phyloP scores from a whole-genome alignment of 2,113 vertebrate genomes.

The Crotalus viridis region DNA sequence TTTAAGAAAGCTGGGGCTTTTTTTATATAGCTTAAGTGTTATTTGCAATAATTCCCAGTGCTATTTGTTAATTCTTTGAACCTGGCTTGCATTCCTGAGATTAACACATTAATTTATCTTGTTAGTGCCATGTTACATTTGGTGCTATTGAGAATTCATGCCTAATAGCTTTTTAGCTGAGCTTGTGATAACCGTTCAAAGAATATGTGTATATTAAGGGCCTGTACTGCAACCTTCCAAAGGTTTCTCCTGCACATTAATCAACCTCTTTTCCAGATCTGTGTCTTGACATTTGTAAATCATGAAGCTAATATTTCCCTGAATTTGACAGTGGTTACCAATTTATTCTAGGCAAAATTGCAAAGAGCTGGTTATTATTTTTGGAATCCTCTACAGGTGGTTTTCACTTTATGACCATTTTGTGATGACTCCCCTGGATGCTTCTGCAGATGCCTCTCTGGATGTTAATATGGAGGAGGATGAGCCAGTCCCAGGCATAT shows the following conservation, averaged over 20 bases:
- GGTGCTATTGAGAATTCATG: not conserved
- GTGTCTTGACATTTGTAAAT: not conserved
- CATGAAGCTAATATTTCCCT: not conserved
- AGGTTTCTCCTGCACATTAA: not conserved
- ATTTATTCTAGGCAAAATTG: not conserved
- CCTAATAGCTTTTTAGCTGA: not conserved
- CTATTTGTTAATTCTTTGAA: not conserved
- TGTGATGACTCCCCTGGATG: no score
- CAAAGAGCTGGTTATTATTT: not conserved
- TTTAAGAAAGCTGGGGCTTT: not conserved
- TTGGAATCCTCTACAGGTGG: not conserved
- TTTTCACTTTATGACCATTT: no score
- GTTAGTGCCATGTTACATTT: not conserved
- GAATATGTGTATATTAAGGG: not conserved
- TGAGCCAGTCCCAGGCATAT: no score
- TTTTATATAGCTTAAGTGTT: not conserved
- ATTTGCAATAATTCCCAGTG: not conserved
- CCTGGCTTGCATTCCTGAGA: not conserved
- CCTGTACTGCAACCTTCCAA: not conserved
- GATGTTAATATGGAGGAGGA: no score
- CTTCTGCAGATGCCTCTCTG: no score
- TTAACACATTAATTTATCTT: not conserved
- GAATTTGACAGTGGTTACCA: not conserved
- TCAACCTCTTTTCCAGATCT: not conserved
- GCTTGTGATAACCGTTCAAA: not conserved